Base-by-base conservation (phyloP, 2,888 invertebrate genomes). In the Drymonia ruficornis region DNA sequence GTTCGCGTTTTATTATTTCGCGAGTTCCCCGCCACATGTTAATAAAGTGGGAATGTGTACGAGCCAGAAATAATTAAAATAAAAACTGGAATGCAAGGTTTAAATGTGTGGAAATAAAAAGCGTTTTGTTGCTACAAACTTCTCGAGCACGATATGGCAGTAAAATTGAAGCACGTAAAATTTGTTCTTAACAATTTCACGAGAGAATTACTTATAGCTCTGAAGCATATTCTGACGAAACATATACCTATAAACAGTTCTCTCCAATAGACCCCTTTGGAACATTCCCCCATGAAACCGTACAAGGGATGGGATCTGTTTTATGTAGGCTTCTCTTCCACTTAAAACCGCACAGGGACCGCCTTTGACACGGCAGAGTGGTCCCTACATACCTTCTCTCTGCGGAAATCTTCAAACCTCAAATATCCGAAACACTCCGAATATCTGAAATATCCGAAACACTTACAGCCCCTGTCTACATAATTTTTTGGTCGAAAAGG, bases 1-100 rank as follows among this genome's bases (percentile, higher is more conserved):
- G 81, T 82, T 76, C 69, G 62, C 68, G 63, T 70, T 79, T 77
- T 73, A 78, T 79, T 78, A 82, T 81, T 80, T 75, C 65, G 65
- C 71, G 61, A 65, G 74, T 67, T 63, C 63, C 68, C 34, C 67
- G 67, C 54, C 67, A 70, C 72, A 69, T 70, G 76, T 70, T 81
- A 78, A 81, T 81, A 82, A 76, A 82, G 72, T 60, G 67, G 57
- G 73, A 67, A 70, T 68, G 68, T 43, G 28, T 69, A 71, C 59
- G 65, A 70, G 70, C 57, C 68, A 63, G 72, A 72, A 73, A 74
- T 77, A 75, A 78, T 77, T 78, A 78, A 76, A 74, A 74, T 67
- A 57, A 70, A 45, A 70, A 72, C 55, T 61, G 63, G 56, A 60
- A 67, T 63, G 62, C 59, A 53, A 64, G 53, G 56, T 34, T 57